Percentiles rank a stretch among this genome's conserved stretches.
phyloP scores from a whole-genome alignment of 1,140 invertebrate species.

The Drosophila nigromelanica region DNA sequence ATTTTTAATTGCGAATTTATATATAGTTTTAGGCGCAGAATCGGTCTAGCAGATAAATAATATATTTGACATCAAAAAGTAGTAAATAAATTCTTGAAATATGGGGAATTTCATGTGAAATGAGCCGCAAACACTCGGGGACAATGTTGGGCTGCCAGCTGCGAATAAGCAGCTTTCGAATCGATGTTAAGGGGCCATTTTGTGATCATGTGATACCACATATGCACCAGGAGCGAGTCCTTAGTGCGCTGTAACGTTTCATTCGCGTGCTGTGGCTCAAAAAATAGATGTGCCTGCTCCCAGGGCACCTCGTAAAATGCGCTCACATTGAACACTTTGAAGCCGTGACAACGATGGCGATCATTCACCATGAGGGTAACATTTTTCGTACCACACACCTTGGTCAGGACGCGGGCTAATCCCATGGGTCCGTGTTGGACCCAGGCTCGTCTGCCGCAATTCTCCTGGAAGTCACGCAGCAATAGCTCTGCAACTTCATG shows the following conservation, averaged over 20 bases:
- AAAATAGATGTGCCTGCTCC: background rate
- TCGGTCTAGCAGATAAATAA: no score
- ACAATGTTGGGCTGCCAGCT: conserved; percentile 13
- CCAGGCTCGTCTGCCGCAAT: conserved; percentile 88
- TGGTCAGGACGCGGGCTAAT: conserved; percentile 86
- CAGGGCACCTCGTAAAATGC: conserved; percentile 85
- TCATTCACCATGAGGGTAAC: conserved; percentile 84
- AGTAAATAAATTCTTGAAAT: no score
- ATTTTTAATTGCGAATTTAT: no score
- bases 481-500: conserved; percentile 86
- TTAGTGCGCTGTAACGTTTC: conserved; percentile 84
- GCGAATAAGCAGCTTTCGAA: conserved; percentile 1
- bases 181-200: background rate
- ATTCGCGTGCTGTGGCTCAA: conserved; percentile 79
- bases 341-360: conserved; percentile 85
- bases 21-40: no score
- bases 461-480: conserved; percentile 85
- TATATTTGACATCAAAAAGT: no score
- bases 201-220: conserved; percentile 13
- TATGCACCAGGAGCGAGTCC: conserved; percentile 84
- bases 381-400: conserved; percentile 85
- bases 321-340: conserved; percentile 87
- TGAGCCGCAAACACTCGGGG: conserved; percentile 6
- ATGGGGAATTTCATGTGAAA: no score
- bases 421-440: conserved; percentile 87